Conservation (phyloP, 1,140 invertebrate genomes). For the honey bee (Apis mellifera) region DNA sequence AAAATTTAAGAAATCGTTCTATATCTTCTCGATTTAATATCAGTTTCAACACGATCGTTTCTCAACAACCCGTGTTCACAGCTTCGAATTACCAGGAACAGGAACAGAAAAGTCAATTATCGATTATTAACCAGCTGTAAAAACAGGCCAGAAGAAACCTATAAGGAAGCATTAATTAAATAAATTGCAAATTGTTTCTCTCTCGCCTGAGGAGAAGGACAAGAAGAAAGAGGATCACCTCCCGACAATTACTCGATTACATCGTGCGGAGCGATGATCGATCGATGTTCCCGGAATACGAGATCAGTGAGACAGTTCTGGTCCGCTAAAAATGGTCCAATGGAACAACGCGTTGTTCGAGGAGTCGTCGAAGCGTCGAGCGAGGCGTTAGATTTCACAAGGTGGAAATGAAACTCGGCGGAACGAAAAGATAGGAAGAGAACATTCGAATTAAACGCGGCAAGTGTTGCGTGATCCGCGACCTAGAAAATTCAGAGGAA, state of each 20-base stretch:
- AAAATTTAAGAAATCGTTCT: not conserved
- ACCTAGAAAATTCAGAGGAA: slow-evolving; percentile 35
- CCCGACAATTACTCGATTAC: not conserved
- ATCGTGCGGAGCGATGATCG: not conserved
- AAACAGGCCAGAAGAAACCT: not conserved
- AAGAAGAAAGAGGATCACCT: not conserved
- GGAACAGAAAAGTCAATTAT: not conserved
- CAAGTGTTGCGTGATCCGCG: slow-evolving; percentile 55
- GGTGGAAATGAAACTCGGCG: slow-evolving; percentile 52
- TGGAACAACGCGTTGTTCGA: slow-evolving; percentile 12
- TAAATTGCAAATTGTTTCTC: not conserved
- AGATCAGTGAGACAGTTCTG: slow-evolving; percentile 74
- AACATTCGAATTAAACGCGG: slow-evolving; percentile 58
- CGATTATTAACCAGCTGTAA: too few relatives aligned
- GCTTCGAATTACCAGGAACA: not conserved
- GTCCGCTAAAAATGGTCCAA: slow-evolving; percentile 65
- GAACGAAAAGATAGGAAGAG: slow-evolving; percentile 62
- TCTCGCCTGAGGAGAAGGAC: not conserved
- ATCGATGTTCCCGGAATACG: slow-evolving; percentile 61
- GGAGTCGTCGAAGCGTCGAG: slow-evolving; percentile 57
- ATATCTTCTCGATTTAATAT: not conserved
- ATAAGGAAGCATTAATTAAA: not conserved
- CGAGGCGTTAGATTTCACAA: slow-evolving; percentile 72
- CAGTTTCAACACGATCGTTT: not conserved
- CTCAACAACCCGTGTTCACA: not conserved